Evolutionary conservation across 2,797 vertebrate species (phyloP).

Genomic region (Garrulus glandarius): DNA sequence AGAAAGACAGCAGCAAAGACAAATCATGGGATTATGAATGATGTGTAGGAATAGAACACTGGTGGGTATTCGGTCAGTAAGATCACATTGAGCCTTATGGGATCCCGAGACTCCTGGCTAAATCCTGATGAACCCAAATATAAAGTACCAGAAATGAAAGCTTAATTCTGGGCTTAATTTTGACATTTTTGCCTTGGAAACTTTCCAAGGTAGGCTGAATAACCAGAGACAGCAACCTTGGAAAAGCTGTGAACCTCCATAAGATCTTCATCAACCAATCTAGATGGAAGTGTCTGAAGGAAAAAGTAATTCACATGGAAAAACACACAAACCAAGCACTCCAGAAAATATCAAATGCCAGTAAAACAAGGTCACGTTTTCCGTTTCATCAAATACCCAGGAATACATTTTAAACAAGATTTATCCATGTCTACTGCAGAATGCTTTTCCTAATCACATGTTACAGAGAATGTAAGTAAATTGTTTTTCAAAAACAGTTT

Average conservation of each 20-base stretch:
- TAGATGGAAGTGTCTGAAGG: not conserved
- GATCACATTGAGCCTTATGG: not conserved
- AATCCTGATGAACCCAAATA: constrained; percentile 41
- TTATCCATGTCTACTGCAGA: not conserved
- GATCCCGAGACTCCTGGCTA: constrained; percentile 9
- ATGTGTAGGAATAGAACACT: not conserved
- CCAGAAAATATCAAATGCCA: not conserved
- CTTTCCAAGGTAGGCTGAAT: not conserved
- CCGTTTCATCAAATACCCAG: not conserved
- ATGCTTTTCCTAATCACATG: accelerated
- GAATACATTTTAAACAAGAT: not conserved
- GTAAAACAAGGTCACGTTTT: not conserved
- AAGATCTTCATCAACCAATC: not conserved
- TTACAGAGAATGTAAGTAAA: accelerated
- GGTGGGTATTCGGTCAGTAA: not conserved
- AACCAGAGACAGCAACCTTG: not conserved
- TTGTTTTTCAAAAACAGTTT: not conserved
- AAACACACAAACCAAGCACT: not conserved
- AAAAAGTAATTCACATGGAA: not conserved
- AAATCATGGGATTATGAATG: not conserved
- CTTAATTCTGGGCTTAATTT: constrained; percentile 21
- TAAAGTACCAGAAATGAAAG: constrained; percentile 43
- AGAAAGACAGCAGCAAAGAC: not conserved
- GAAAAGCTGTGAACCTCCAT: not conserved
- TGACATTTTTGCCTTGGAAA: constrained; percentile 8